Percentiles rank a stretch among this genome's conserved stretches.
These are phyloP conservation scores for Coelinius sp. DNA, from an alignment of 2,888 invertebrate species.

Conservation along the genomic window DNA sequence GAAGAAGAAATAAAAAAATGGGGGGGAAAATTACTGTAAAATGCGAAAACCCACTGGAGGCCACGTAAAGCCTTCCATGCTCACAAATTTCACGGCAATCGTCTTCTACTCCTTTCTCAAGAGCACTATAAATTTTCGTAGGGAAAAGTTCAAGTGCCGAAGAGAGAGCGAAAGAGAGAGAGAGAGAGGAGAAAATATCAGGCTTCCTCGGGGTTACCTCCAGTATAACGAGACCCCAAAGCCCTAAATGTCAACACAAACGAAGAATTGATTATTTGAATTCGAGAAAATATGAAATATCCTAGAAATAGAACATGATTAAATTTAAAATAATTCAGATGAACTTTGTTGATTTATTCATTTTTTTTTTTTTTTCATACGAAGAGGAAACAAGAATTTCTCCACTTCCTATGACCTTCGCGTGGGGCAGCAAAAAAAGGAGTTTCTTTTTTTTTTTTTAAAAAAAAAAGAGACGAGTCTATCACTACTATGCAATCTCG, in stretches of 20 bases:
- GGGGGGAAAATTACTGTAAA: background rate
- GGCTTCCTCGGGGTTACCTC: background rate
- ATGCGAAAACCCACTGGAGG: conserved; percentile 3
- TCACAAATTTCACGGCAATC: conserved; percentile 48
- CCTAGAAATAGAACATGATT: background rate
- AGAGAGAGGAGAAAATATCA: background rate
- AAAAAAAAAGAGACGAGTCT: background rate
- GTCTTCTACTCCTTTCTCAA: conserved; percentile 46
- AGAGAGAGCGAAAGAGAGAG: background rate
- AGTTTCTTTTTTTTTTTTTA: no score
- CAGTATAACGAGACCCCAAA: background rate
- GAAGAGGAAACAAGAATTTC: background rate
- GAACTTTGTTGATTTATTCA: background rate
- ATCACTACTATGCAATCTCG: background rate
- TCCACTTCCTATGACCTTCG: background rate
- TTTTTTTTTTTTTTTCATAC: background rate
- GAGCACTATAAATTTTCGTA: conserved; percentile 55
- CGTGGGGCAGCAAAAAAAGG: background rate
- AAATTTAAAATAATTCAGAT: no score
- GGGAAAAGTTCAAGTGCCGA: conserved; percentile 3
- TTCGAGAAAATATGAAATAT: no score
- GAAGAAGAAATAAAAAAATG: background rate
- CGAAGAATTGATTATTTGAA: no score
- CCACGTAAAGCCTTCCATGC: conserved; percentile 35
- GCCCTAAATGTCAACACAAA: background rate